Evolutionary conservation across 2,113 vertebrate genomes (phyloP).

Genomic region (Larimichthys crocea): DNA sequence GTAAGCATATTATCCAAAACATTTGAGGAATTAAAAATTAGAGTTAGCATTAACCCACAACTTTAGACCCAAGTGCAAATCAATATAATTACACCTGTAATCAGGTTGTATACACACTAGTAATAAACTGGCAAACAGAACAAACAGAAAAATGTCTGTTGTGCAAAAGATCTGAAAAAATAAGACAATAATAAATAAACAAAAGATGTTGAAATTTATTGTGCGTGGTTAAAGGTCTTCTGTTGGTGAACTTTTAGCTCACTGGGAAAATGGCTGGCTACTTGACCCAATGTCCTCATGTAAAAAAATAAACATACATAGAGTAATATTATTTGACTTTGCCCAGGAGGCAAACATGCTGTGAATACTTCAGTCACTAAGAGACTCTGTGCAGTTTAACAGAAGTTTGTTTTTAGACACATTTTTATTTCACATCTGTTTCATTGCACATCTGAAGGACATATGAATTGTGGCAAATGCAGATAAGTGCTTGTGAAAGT

Average conservation of each 20-base stretch:
- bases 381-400: no score
- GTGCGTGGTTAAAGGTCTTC: background rate
- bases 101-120: no score
- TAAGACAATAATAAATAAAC: background rate
- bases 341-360: background rate
- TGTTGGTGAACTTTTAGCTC: background rate
- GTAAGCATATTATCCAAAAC: no score
- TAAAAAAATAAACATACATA: background rate
- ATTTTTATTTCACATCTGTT: background rate
- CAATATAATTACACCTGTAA: background rate
- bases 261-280: background rate
- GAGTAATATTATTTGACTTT: background rate
- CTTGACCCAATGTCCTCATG: background rate
- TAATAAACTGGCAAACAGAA: background rate
- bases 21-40: no score
- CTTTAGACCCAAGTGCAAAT: background rate
- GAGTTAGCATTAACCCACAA: background rate
- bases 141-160: background rate
- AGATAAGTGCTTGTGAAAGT: background rate
- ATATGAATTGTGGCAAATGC: background rate
- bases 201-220: background rate
- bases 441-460: background rate
- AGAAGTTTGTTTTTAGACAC: background rate
- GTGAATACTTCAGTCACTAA: background rate
- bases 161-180: background rate